These are phyloP conservation scores for Naja naja DNA, from an alignment of 2,113 vertebrate species.

Conservation along the genomic window DNA sequence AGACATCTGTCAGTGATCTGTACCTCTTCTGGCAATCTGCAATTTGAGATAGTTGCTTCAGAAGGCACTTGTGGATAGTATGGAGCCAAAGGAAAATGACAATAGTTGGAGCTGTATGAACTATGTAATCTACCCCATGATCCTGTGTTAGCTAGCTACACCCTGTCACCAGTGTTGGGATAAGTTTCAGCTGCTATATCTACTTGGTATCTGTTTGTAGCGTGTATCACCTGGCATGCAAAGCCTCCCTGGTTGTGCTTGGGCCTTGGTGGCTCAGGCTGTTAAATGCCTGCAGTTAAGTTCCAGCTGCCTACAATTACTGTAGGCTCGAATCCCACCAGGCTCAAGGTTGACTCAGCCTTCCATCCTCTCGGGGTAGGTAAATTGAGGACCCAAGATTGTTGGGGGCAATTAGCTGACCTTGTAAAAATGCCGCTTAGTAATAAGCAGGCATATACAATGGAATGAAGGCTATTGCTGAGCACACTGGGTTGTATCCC, in stretches of 20 bases:
- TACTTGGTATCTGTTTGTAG: neutral
- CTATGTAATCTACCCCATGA: neutral
- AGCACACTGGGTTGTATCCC: too few relatives aligned
- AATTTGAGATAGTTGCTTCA: neutral
- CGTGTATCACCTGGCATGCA: neutral
- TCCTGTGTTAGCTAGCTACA: neutral
- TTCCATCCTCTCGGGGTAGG: too few relatives aligned
- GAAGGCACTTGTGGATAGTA: neutral
- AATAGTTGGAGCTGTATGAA: neutral
- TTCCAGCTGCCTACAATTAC: too few relatives aligned
- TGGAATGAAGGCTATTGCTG: too few relatives aligned
- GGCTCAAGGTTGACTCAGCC: too few relatives aligned
- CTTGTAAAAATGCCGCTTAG: too few relatives aligned
- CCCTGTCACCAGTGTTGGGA: neutral
- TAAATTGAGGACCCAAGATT: too few relatives aligned
- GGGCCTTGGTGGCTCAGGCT: too few relatives aligned
- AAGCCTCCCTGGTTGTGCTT: neutral
- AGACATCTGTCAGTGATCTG: neutral
- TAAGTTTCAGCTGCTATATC: neutral
- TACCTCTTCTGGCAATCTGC: neutral
- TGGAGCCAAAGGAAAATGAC: neutral
- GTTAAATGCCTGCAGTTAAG: too few relatives aligned
- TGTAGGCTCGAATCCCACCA: too few relatives aligned
- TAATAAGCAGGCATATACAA: too few relatives aligned
- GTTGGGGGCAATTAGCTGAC: too few relatives aligned